Evolutionary conservation across 2,888 invertebrate species (phyloP), one percentile per base, ranked within the genome.

Genomic region (Abscondita cerata): DNA sequence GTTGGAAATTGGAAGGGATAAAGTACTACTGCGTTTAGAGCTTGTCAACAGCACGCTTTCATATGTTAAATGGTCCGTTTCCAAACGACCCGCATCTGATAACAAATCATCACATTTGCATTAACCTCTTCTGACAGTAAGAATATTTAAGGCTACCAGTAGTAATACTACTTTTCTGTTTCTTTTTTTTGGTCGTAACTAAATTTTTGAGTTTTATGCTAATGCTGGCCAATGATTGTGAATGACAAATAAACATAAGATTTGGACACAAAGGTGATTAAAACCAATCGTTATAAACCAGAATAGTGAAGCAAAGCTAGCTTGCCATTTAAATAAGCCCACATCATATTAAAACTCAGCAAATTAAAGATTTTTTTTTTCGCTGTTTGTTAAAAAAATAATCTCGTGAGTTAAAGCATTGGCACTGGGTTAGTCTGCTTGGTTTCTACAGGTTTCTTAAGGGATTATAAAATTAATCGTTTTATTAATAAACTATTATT

Each of bases 41-140:
- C 59, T 66, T 56, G 68, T 66, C 66, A 77, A 73, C 66, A 78
- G 72, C 66, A 76, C 77, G 69, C 76, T 79, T 78, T 79, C 79
- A 67, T 78, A 78, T 52, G 78, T 76, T 62, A 78, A 68, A 70
- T 66, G 68, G 62, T 73, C 68, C 69, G 71, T 59, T 62, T 68
- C 71, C 64, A 68, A 66, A 66, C 71, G 63, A 64, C 70, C 66
- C 38, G 70, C 48, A 76, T 78, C 76, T 76, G 69, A 63, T 65
- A 68, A 72, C 73, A 71, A 67, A 72, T 38, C 48, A 31, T 25
- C 31, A 47, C 15, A 1, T 44, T 57, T 67, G 68, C 68, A 68
- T 67, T 66, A 67, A 67, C 66, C 67, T 65, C 52, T 31, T 53
- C 68, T 70, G 70, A 59, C 61, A 72, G 71, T 72, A 72, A 72